Conservation (phyloP, 2,797 vertebrate species). For the Malurus splendens region DNA sequence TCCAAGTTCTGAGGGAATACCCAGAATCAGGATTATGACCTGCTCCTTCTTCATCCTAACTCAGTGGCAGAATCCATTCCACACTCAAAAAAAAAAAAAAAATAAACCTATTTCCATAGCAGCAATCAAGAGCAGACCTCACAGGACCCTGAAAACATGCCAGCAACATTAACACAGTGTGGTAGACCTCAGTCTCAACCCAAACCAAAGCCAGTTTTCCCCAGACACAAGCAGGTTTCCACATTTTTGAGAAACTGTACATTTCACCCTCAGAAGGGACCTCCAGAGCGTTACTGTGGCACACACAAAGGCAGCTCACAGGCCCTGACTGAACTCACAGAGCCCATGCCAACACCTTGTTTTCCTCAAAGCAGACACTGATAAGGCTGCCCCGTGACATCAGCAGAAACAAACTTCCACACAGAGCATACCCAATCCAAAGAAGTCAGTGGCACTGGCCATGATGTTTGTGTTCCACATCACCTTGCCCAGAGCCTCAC, state of each 20-base stretch:
- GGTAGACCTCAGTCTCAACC: neutral
- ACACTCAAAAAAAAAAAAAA: neutral
- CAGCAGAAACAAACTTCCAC: neutral
- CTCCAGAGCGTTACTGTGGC: neutral
- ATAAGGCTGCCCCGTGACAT: neutral
- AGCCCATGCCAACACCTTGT: neutral
- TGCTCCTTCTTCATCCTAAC: neutral
- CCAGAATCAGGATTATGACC: neutral
- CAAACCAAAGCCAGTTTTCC: neutral
- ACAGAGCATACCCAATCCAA: accelerated
- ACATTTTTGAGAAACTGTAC: neutral
- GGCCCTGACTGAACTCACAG: neutral
- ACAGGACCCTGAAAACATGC: neutral
- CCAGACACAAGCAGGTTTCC: neutral
- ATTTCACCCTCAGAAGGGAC: accelerated
- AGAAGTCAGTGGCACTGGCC: neutral
- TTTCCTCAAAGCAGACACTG: neutral
- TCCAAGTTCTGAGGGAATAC: neutral
- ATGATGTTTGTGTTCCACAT: neutral
- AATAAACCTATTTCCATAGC: neutral
- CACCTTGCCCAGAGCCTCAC: neutral
- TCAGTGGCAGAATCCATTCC: neutral
- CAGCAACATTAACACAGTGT: neutral
- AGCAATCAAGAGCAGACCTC: neutral
- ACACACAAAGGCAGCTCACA: neutral